Base-by-base conservation (phyloP, 2,888 invertebrate species). In the Rhorus exstirpatorius region DNA sequence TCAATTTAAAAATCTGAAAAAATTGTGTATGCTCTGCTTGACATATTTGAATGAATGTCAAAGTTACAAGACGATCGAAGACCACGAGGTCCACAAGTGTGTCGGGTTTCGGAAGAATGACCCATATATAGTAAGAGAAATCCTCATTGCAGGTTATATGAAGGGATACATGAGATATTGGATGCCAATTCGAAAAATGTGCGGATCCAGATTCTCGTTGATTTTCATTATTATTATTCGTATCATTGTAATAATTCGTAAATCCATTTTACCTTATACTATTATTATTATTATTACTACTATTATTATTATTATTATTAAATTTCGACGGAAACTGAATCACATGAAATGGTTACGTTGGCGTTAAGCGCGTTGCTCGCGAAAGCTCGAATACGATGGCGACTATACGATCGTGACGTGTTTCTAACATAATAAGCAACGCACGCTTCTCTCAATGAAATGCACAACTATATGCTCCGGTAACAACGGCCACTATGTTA, bases 401-500 rank as follows among this genome's bases (percentile, higher is more conserved):
- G 26, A 44, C 7, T 26, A 21, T 26, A 35, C 14, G 44, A 7
- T 44, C 58, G 31, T 44, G 58, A 38, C 44, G 19, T 46, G 41
- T 58, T 41, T 58, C 24, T 7, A 26, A 26, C 26, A n/a, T n/a
- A 2, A 41, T 14, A 14, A 58, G 58, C 58, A 58, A 24, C n/a
- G n/a, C 31, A 58, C 44, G 71, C 58, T 12, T 71, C 44, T 71
- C 44, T 71, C 58, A 71, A 71, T 71, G 58, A 71, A 71, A 71
- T 31, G 58, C 71, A 31, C 71, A n/a, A 31, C 44, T 19, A 19
- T 38, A 17, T 0, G 58, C 14, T 71, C 55, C 17, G 26, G 19
- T 24, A 63, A 10, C 63, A 63, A 63, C 3, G n/a, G 26, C 31
- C 24, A 58, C 58, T 19, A 71, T 44, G 19, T 21, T 70, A 6